Base-by-base conservation (phyloP, 2,113 vertebrate genomes). In the Bolborhynchus lineola region DNA sequence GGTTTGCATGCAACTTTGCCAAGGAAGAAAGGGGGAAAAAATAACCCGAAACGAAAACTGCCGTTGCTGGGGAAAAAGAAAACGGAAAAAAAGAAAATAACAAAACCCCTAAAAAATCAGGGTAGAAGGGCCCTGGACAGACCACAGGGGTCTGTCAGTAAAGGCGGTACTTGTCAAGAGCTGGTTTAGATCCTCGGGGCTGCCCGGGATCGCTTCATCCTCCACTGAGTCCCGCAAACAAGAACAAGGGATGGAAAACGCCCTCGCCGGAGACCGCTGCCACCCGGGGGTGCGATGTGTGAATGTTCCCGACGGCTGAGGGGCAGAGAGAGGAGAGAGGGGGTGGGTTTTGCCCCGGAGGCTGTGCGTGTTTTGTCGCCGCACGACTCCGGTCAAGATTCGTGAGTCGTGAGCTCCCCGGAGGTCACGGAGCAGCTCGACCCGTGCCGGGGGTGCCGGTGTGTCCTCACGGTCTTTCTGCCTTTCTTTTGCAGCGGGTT, bases 401-500 rank as follows among this genome's bases (percentile, higher is more conserved):
- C 90, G 92, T 94, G 94, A 95, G 77, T 39, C 39, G 4, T 8
- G 57, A 85, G 62, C 50, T 60, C 35, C 28, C 19, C 42, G 13
- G 13, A 25, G 68, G 77, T 86, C 94, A 94, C 84, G 81, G 28
- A 84, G 90, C 77, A 5, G 49, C 71, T 46, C 67, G 9, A 14
- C 75, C 78, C 47, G 52, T 20, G 15, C 21, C 4, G 37, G 33
- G 33, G 42, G 29, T 35, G 35, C 7, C 42, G 10, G 11, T 5
- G 44, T 62, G 33, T 82, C 39, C 90, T 97, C 62, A 96, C 53
- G n/a, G 16, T 35, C 16, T 31, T 79, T 90, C 62, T 68, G 75
- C 53, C 35, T 97, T 69, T 76, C 81, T 55, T 95, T 97, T 62
- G 80, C 97, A 98, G 97, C 88, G 98, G 98, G 69, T 99, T 98